Evolutionary conservation across 2,797 vertebrate genomes (phyloP), one percentile per base, ranked within the genome.

Genomic region (Bovichtus diacanthus): DNA sequence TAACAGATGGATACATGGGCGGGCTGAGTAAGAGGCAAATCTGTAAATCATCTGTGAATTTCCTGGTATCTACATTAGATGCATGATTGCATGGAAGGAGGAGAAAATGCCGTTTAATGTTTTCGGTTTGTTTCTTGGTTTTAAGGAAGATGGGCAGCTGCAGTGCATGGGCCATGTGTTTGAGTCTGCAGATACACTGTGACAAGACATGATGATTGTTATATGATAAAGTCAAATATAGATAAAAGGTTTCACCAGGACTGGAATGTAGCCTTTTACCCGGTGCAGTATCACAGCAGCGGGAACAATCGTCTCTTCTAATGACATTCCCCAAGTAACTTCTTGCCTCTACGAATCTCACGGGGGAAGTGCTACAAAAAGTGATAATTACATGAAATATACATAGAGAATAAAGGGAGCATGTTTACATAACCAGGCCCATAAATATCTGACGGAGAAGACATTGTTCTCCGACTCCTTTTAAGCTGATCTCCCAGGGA

Each of bases 381-480:
- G 94, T 95, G 95, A 95, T 95, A 95, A 96, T 95, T 95, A 95
- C 94, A 95, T 95, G 94, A 95, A 95, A 94, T 95, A 95, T 94
- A 95, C 93, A 94, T 94, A 90, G 92, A 94, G 93, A 94, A 94
- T 93, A 94, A 95, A 95, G 90, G 92, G 90, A 93, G 91, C 93
- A 92, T 94, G 94, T 95, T 95, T 98, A 98, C 97, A 97, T 98
- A 98, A 97, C 97, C 96, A 95, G 95, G 93, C 96, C 97, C 97
- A 97, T 98, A 98, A 98, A 98, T 98, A 97, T 98, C 97, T 97
- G 96, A 97, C 96, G 96, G 97, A 97, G 96, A 95, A 97, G 96
- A 96, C 97, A 97, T 98, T 98, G 96, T 98, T 97, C 97, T 97
- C 95, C 93, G 95, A 94, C 96, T 96, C 96, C 96, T 98, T 98